These are phyloP conservation scores for Petrocephalus zakoni DNA, from an alignment of 2,113 vertebrate genomes.

Conservation along the genomic window DNA sequence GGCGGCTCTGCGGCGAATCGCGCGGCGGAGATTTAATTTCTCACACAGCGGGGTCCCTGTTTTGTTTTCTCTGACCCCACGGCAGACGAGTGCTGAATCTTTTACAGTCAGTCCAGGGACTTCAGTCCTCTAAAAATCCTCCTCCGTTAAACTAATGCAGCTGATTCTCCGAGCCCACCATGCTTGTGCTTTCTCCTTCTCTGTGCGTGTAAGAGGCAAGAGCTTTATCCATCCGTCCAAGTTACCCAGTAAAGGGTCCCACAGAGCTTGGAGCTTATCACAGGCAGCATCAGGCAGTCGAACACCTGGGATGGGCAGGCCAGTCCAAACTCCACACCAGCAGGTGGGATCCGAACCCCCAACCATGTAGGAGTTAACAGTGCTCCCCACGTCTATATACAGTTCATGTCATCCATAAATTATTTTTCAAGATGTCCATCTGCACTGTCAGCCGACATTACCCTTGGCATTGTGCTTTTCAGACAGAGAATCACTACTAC, in stretches of 20 bases:
- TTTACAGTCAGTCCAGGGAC: neutral
- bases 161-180: neutral
- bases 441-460: neutral
- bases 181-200: neutral
- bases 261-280: neutral
- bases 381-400: neutral
- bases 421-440: neutral
- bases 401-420: neutral
- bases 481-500: neutral
- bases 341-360: neutral
- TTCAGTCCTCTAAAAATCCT: neutral
- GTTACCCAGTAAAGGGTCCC: neutral
- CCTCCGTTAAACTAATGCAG: neutral
- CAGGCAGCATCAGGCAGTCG: neutral
- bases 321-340: neutral
- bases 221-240: neutral
- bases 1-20: neutral
- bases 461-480: neutral
- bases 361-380: neutral
- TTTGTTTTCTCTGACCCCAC: neutral
- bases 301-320: neutral
- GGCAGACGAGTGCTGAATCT: neutral
- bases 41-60: neutral
- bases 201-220: neutral
- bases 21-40: slow-evolving; percentile 2